These are phyloP conservation scores for Brachionus plicatilis DNA, from an alignment of 1,140 invertebrate genomes.

Conservation along the genomic window DNA sequence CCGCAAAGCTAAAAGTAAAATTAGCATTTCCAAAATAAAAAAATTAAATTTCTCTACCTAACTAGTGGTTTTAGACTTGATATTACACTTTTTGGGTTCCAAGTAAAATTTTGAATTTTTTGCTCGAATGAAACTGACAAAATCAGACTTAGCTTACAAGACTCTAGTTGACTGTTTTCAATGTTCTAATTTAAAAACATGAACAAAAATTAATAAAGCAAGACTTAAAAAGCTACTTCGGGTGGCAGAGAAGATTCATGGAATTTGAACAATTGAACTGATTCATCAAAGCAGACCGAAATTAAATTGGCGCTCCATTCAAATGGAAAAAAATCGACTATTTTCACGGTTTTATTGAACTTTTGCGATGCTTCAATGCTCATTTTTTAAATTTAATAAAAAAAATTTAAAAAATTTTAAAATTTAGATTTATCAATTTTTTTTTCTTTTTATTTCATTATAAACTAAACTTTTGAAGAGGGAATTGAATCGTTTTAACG, in stretches of 20 bases:
- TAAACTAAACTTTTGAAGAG: too few species aligned
- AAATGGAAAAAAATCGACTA: constrained; percentile 16
- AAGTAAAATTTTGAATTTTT: constrained; percentile 3
- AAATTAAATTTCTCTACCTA: background rate
- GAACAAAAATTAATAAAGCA: background rate
- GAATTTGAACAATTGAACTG: background rate
- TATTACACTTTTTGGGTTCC: constrained; percentile 13
- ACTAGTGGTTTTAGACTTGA: constrained; percentile 19
- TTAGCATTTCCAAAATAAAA: background rate
- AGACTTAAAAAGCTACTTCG: background rate
- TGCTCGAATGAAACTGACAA: background rate
- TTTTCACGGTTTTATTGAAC: constrained; percentile 9
- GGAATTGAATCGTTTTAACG: too few species aligned
- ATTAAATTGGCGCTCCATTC: constrained; percentile 27
- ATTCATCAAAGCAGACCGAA: background rate
- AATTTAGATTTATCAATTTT: too few species aligned
- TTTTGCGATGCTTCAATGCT: constrained; percentile 6
- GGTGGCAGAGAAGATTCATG: background rate
- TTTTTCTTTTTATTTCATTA: too few species aligned
- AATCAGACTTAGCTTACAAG: background rate
- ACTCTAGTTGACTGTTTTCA: background rate
- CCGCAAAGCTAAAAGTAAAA: background rate
- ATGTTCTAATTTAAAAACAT: background rate
- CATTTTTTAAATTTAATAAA: background rate
- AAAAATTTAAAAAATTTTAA: too few species aligned